Evolutionary conservation across 2,113 vertebrate genomes (phyloP).

Genomic region (Malurus melanocephalus): DNA sequence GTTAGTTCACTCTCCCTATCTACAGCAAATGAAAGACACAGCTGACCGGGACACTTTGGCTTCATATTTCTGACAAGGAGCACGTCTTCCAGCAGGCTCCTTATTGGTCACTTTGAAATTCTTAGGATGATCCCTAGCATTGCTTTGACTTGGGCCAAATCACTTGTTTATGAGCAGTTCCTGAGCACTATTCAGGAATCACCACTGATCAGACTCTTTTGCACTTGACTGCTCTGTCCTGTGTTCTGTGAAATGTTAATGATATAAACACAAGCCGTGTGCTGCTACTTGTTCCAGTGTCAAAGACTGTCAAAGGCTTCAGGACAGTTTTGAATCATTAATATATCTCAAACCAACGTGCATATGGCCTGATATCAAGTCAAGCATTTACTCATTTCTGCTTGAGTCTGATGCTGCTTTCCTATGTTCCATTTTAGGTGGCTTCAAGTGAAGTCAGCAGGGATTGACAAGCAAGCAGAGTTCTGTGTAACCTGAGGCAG

Average conservation of each 20-base stretch:
- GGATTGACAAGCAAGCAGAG: not conserved
- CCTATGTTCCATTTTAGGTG: not conserved
- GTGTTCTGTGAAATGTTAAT: not conserved
- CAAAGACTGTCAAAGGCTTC: not conserved
- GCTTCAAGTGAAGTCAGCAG: not conserved
- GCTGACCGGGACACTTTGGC: not conserved
- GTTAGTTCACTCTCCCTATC: not conserved
- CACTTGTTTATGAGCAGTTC: not conserved
- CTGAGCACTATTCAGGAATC: not conserved
- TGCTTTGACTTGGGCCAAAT: not conserved
- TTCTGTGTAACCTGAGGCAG: not conserved
- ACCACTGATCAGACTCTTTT: not conserved
- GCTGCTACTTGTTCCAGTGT: not conserved
- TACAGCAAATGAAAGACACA: not conserved
- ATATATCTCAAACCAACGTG: not conserved
- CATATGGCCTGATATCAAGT: not conserved
- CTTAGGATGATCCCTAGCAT: not conserved
- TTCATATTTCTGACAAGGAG: not conserved
- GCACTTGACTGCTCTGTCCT: not conserved
- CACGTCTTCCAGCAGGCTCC: not conserved
- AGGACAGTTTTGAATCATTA: not conserved
- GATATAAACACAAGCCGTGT: not conserved
- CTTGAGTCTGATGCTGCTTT: not conserved
- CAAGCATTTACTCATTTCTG: not conserved
- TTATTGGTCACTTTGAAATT: not conserved